Percentiles rank a stretch among this genome's conserved stretches.
phyloP scores from a whole-genome alignment of 2,888 invertebrate species.

The Drosophila mimica region DNA sequence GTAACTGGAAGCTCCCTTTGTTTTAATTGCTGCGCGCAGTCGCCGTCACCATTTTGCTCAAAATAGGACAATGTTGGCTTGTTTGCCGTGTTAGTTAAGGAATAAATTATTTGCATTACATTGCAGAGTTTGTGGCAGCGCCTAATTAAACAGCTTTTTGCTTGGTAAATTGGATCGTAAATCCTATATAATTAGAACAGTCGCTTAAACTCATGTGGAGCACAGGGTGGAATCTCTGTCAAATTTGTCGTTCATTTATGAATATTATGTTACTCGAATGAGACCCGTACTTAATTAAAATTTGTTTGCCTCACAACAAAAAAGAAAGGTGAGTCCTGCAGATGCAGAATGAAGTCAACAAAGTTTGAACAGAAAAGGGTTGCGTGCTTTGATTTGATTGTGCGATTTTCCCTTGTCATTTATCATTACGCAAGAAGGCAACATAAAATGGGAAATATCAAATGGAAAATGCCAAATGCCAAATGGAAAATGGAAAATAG shows the following conservation, averaged over 20 bases:
- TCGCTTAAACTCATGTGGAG: slow-evolving; percentile 43
- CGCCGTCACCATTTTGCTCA: slow-evolving; percentile 1
- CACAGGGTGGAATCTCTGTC: slow-evolving; percentile 47
- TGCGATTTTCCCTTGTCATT: slow-evolving; percentile 70
- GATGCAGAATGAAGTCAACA: slow-evolving; percentile 60
- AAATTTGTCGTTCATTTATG: slow-evolving; percentile 78
- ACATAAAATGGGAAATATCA: slow-evolving; percentile 22
- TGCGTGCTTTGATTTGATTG: slow-evolving; percentile 69
- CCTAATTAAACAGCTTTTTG: slow-evolving; percentile 68
- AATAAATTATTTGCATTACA: slow-evolving; percentile 27
- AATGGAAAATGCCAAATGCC: slow-evolving; percentile 16
- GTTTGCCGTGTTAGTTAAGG: background rate
- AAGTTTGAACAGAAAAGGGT: slow-evolving; percentile 60
- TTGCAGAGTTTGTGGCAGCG: slow-evolving; percentile 13
- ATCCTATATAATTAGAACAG: slow-evolving; percentile 72
- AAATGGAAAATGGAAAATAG: slow-evolving; percentile 20
- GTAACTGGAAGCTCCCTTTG: background rate
- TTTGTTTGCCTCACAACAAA: slow-evolving; percentile 29
- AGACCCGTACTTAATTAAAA: slow-evolving; percentile 68
- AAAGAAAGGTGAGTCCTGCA: slow-evolving; percentile 16
- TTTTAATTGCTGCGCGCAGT: background rate
- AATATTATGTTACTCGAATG: slow-evolving; percentile 63
- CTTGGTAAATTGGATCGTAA: slow-evolving; percentile 66
- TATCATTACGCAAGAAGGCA: slow-evolving; percentile 58
- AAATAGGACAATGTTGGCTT: background rate